Evolutionary conservation across 2,113 vertebrate genomes (phyloP).

Genomic region (Scopus umbretta): DNA sequence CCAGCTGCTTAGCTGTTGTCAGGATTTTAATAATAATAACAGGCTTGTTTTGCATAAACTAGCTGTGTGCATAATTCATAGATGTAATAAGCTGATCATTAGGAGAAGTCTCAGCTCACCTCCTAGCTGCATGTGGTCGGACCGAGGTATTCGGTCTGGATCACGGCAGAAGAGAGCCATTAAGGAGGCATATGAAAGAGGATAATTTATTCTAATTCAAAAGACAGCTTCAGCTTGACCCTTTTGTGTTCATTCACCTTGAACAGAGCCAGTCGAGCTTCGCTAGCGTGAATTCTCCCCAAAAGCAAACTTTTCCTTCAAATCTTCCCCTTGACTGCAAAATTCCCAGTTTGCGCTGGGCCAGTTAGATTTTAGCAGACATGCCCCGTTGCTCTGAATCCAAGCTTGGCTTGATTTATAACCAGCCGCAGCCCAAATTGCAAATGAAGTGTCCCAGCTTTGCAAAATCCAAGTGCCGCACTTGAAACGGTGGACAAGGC

Average conservation of each 20-base stretch:
- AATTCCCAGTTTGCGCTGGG: not conserved
- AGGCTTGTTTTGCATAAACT: slow-evolving; percentile 19
- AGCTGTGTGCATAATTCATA: slow-evolving; percentile 27
- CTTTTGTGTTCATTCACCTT: slow-evolving; percentile 31
- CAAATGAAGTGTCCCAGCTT: not conserved
- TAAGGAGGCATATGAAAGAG: not conserved
- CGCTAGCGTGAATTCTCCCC: accelerated
- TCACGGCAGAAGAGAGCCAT: not conserved
- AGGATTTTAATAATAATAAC: slow-evolving; percentile 8
- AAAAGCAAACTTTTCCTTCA: not conserved
- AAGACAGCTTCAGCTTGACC: slow-evolving; percentile 20
- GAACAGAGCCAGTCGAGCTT: not conserved
- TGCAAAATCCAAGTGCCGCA: not conserved
- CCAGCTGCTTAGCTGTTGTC: slow-evolving; percentile 39
- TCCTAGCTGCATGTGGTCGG: not conserved
- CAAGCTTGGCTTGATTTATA: not conserved
- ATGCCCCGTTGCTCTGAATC: not conserved
- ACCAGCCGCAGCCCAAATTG: not conserved
- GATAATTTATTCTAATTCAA: slow-evolving; percentile 44
- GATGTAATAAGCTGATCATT: slow-evolving; percentile 43
- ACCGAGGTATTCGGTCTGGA: not conserved
- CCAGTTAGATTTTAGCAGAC: not conserved
- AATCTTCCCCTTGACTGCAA: not conserved
- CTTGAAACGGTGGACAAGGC: not conserved
- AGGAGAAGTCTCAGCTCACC: slow-evolving; percentile 42